A percentile compares a stretch with the other conserved stretches of the same genome.
phyloP scores from a whole-genome alignment of 2,888 invertebrate species.

The Papilio demoleus region DNA sequence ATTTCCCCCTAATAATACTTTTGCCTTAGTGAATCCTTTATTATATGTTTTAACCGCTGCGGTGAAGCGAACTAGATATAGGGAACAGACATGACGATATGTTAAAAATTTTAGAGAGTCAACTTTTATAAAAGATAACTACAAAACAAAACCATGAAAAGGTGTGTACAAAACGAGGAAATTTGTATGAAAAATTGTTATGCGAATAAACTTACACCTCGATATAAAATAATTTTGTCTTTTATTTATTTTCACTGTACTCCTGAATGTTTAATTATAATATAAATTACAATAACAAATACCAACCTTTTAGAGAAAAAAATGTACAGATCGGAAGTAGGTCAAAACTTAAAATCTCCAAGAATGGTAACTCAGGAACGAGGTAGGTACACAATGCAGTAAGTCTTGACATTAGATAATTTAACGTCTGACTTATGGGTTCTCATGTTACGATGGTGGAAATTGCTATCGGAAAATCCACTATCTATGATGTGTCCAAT shows the following conservation, averaged over 20 bases:
- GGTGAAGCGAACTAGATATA: constrained; percentile 81
- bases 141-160: constrained; percentile 78
- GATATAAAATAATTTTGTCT: constrained; percentile 79
- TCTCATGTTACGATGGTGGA: neutral
- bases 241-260: constrained; percentile 61
- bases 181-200: constrained; percentile 84
- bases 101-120: constrained; percentile 82
- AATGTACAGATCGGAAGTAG: neutral
- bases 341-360: neutral
- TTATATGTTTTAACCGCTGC: constrained; percentile 74
- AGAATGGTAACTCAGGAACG: neutral
- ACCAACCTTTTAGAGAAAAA: neutral
- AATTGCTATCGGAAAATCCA: neutral
- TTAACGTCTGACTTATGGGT: no score
- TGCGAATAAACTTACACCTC: constrained; percentile 84
- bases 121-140: constrained; percentile 82
- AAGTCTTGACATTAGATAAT: no score
- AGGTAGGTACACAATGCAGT: neutral
- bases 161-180: constrained; percentile 83
- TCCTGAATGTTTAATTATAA: neutral
- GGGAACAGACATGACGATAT: constrained; percentile 82
- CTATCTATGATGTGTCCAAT: neutral
- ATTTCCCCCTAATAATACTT: constrained; percentile 72
- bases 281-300: constrained; percentile 15
- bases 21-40: constrained; percentile 77